Evolutionary conservation across 2,113 vertebrate genomes (phyloP), one percentile per base, ranked within the genome.

Genomic region (Pseudorhombus dupliciocellatus): DNA sequence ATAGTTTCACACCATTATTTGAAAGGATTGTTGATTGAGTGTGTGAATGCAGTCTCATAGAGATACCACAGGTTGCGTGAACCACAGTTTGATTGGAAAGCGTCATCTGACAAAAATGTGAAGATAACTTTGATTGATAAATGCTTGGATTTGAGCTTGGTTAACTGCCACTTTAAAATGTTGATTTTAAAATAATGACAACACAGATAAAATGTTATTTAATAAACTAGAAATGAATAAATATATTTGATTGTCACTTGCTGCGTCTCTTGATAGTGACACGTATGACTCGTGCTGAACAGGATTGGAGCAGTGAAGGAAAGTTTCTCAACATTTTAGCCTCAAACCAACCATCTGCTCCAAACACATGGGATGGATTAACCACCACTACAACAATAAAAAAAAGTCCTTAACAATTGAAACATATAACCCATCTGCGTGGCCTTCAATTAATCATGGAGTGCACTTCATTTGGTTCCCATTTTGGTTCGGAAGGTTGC

Each of bases 141-240:
- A 31, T 26, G 30, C 22, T 60, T 59, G 4, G 1, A 65, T 76
- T 12, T 59, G 72, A 40, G 1, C 0, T 54, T 22, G 66, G 9
- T 67, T 16, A 65, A 50, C 46, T 50, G 40, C 40, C 52, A 77
- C 15, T 12, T 80, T 68, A 48, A 30, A 62, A 77, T 71, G 25
- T 42, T 70, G 50, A 56, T 81, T 83, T 76, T 65, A 73, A 75
- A 79, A 40, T 7, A 7, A 60, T 24, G 8, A 66, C 62, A 79
- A 7, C 25, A 56, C 14, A 57, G 11, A 59, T 60, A 34, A 8
- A 42, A 26, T 67, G 66, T 69, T 79, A 80, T 54, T 84, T 70
- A 80, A 80, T 64, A 79, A 84, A 84, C 28, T 68, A 20, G 25
- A 73, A 57, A 74, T 72, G 4, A 81, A 83, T 78, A 71, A 70